A percentile compares a stretch with the other conserved stretches of the same genome.
Evolutionary conservation across 2,888 invertebrate genomes (phyloP).

Genomic region (Caenorhabditis sp.): DNA sequence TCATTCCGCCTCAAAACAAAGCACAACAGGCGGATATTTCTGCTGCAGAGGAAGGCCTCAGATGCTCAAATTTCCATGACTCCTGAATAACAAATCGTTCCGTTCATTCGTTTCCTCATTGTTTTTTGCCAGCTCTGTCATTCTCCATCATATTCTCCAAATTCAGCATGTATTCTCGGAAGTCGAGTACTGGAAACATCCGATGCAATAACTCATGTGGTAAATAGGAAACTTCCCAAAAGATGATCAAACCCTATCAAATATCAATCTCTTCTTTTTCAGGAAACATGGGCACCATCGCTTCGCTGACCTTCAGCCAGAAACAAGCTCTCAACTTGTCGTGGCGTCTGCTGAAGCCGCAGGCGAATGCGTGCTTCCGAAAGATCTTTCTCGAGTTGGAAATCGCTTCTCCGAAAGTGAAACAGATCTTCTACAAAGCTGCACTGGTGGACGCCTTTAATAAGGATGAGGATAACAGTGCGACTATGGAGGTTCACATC

Average conservation of each 20-base stretch:
- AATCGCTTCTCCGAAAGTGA: constrained; percentile 80
- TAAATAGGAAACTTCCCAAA: constrained; percentile 25
- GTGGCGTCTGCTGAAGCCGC: constrained; percentile 77
- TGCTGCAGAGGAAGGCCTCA: not conserved
- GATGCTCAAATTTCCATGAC: constrained; percentile 19
- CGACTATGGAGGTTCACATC: constrained; percentile 81
- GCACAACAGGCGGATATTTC: not conserved
- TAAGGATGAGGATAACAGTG: constrained; percentile 77
- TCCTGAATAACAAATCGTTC: constrained; percentile 24
- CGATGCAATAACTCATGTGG: constrained; percentile 52
- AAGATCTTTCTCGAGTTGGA: constrained; percentile 81
- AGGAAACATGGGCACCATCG: constrained; percentile 70
- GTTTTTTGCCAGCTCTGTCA: not conserved
- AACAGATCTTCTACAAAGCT: constrained; percentile 83
- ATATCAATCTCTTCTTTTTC: constrained; percentile 32
- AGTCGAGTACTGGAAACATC: constrained; percentile 57
- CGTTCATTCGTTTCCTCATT: not conserved
- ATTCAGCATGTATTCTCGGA: constrained; percentile 52
- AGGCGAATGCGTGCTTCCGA: constrained; percentile 73
- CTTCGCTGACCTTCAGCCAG: constrained; percentile 72
- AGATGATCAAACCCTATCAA: not conserved
- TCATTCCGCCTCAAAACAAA: constrained; percentile 23
- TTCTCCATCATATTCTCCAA: not conserved
- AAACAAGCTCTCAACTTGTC: constrained; percentile 75
- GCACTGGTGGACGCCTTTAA: constrained; percentile 82